Base-by-base conservation (phyloP, 2,113 vertebrate genomes). In the Aythya baeri region DNA sequence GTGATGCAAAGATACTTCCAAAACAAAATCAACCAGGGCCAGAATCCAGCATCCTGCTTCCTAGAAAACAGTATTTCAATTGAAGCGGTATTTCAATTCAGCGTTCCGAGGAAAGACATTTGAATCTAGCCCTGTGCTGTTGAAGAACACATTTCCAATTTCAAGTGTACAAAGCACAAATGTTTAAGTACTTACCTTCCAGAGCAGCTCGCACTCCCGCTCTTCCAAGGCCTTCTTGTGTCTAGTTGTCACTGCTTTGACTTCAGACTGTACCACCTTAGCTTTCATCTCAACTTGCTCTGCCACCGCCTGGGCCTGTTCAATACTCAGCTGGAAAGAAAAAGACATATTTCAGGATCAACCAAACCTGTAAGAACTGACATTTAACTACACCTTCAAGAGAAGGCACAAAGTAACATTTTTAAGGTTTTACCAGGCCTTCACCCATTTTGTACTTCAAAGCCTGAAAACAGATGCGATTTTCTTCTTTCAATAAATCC, bases 241-340 rank as follows among this genome's bases (percentile, higher is more conserved):
- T 77, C 99, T 97, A 2, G 99, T 98, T 4, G 99, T 99, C 43
- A 99, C 99, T 0, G 99, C 99, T 95, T 99, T 99, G 88, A 99
- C 99, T 97, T 99, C 99, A 10, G 99, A 98, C 97, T 99, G 99
- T 11, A 99, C 99, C 96, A 99, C 98, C 96, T 99, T 99, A 0
- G 99, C 99, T 95, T 99, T 99, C 98, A 99, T 99, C 97, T 99
- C 99, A 73, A 99, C 99, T 96, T 99, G 99, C 90, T 99, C 99
- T 6, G 99, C 99, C 97, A 99, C 99, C n/a, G 99, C 98, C 97
- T 99, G 99, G 73, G 99, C 99, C 91, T 99, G 99, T 93, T 99
- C 99, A 93, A 99, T 99, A 96, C 99, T 99, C 89, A 99, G 98
- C 99, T 99, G 95, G 18, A 93, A 84, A 91, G 82, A 61, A 82